Evolutionary conservation across 2,797 vertebrate genomes (phyloP).

Genomic region (Pelobates cultripes): DNA sequence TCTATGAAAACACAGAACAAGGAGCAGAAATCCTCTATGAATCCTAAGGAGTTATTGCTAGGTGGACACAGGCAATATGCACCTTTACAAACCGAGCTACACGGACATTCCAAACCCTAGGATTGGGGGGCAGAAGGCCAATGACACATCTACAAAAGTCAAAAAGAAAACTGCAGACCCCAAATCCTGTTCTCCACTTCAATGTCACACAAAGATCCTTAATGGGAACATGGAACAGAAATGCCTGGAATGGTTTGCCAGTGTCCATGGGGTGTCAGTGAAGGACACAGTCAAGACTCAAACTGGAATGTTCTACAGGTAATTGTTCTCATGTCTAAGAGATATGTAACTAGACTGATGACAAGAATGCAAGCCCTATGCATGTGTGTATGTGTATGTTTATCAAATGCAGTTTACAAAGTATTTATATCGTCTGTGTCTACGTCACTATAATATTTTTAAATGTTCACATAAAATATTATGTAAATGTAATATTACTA

Average conservation of each 20-base stretch:
- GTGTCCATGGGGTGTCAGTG: constrained; percentile 79
- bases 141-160: constrained; percentile 63
- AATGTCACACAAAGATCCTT: constrained; percentile 67
- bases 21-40: background rate
- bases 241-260: constrained; percentile 83
- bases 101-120: constrained; percentile 81
- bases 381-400: no score
- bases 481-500: no score
- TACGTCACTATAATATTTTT: no score
- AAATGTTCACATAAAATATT: no score
- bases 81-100: constrained; percentile 85
- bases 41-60: background rate
- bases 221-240: constrained; percentile 71
- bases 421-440: no score
- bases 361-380: no score
- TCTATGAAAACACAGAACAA: background rate
- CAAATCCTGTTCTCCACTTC: constrained; percentile 61
- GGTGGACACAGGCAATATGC: constrained; percentile 69
- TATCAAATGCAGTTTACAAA: no score
- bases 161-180: constrained; percentile 55
- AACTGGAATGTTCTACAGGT: constrained; percentile 81
- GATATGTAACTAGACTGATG: no score
- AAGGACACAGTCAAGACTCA: constrained; percentile 76
- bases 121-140: constrained; percentile 67
- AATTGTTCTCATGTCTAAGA: constrained; percentile 21